Base-by-base conservation (phyloP, 2,113 vertebrate genomes). In the Agelaius phoeniceus region DNA sequence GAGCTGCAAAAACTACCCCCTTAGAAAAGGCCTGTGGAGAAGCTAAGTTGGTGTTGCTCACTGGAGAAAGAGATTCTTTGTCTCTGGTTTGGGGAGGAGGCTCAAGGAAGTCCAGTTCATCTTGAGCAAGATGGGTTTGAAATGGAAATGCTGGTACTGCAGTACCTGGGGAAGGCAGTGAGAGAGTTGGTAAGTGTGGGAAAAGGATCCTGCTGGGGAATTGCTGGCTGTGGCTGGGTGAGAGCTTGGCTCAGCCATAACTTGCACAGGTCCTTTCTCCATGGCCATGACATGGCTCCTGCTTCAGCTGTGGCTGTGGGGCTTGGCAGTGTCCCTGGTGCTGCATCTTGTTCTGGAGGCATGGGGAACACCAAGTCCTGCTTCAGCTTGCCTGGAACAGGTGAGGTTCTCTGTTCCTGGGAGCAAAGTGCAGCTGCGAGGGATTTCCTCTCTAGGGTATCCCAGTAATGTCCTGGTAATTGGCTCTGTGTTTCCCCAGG, bases 201-300 rank as follows among this genome's bases (percentile, higher is more conserved):
- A 9, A 26, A 48, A 74, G 33, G 62, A 35, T 71, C 41, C 22
- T 75, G 39, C 31, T 78, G 55, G 18, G 21, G 9, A 14, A 8
- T 33, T 55, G 26, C 30, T 69, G 33, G 46, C 66, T 86, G 79
- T 87, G 79, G 35, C 57, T 44, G 30, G 49, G 22, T 24, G 39
- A 76, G 58, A 31, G 17, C 6, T 2, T 12, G 33, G 21, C 10
- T 52, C 54, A 39, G 16, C 28, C 10, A 1, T 22, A 24, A 26
- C 43, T 76, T 15, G 75, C n/a, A 28, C 18, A 31, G n/a, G 5
- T 68, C 18, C 28, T 22, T 31, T 46, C 43, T 55, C 31, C 21
- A 0, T 10, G 69, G 61, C 61, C 51, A 3, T 0, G 4, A 2
- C 2, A 0, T 15, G 22, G n/a, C 19, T 84, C 33, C 41, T 61